A percentile compares a stretch with the other conserved stretches of the same genome.
phyloP scores from a whole-genome alignment of 2,888 invertebrate species.

The Lottia gigantea region DNA sequence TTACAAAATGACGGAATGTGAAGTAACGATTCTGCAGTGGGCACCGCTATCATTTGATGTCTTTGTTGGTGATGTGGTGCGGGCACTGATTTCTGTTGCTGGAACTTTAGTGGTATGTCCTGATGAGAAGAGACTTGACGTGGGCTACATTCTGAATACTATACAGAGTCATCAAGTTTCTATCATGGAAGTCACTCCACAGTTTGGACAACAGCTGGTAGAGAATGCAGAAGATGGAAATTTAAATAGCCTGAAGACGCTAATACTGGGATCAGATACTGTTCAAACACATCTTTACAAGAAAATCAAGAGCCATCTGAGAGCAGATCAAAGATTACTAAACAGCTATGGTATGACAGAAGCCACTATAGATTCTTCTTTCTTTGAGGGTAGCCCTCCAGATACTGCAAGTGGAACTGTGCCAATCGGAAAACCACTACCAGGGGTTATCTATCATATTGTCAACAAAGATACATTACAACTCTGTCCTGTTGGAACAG shows the following conservation, averaged over 20 bases:
- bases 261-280: constrained; percentile 14
- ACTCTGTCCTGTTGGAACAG: constrained; percentile 12
- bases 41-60: constrained; percentile 1
- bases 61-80: neutral
- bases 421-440: constrained; percentile 20
- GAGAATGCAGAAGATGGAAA: neutral
- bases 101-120: neutral
- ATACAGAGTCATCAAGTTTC: neutral
- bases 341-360: constrained; percentile 24
- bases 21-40: constrained; percentile 1
- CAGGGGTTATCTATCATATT: constrained; percentile 16
- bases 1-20: constrained; percentile 12
- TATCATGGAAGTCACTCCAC: neutral
- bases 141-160: neutral
- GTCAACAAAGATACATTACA: constrained; percentile 8
- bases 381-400: constrained; percentile 17
- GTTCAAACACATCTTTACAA: constrained; percentile 14
- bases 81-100: neutral
- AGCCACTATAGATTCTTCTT: constrained; percentile 21
- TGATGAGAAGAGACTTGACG: constrained; percentile 1
- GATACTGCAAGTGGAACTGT: constrained; percentile 15
- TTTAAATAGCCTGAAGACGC: neutral
- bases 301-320: constrained; percentile 3
- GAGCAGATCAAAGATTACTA: constrained; percentile 7
- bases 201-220: neutral